These are phyloP conservation scores for Phocoena sinus DNA, from an alignment of 2,113 vertebrate species.

Conservation along the genomic window DNA sequence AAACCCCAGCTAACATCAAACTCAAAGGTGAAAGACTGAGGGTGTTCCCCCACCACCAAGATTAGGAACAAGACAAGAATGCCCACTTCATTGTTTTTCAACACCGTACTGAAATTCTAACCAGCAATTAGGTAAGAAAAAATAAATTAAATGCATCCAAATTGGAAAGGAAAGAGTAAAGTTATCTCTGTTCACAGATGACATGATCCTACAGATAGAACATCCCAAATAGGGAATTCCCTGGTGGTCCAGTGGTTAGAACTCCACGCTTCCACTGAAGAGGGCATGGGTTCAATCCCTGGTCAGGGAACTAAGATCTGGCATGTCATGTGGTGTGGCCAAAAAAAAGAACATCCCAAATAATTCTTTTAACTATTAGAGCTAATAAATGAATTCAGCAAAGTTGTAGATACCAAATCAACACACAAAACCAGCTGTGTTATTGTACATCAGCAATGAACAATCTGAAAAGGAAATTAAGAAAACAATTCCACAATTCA, in stretches of 20 bases:
- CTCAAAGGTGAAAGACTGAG: not conserved
- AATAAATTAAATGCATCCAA: not conserved
- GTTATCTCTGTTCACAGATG: not conserved
- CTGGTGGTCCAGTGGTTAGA: not conserved
- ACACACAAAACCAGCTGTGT: not conserved
- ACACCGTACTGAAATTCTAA: not conserved
- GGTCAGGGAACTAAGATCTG: not conserved
- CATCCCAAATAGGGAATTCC: not conserved
- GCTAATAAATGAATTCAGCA: not conserved
- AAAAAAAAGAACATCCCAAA: not conserved
- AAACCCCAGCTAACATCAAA: not conserved
- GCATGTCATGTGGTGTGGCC: not conserved
- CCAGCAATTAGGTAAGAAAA: not conserved
- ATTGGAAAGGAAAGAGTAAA: not conserved
- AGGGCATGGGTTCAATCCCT: not conserved
- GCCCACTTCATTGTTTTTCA: not conserved
- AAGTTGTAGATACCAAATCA: not conserved
- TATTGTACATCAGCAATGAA: not conserved
- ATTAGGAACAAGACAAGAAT: not conserved
- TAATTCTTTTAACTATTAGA: not conserved
- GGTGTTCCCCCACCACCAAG: not conserved
- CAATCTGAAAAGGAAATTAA: not conserved
- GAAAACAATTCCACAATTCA: not conserved
- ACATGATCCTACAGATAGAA: not conserved
- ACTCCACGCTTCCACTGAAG: accelerated